Conservation (phyloP, 2,797 vertebrate genomes). For the Phoebastria nigripes region DNA sequence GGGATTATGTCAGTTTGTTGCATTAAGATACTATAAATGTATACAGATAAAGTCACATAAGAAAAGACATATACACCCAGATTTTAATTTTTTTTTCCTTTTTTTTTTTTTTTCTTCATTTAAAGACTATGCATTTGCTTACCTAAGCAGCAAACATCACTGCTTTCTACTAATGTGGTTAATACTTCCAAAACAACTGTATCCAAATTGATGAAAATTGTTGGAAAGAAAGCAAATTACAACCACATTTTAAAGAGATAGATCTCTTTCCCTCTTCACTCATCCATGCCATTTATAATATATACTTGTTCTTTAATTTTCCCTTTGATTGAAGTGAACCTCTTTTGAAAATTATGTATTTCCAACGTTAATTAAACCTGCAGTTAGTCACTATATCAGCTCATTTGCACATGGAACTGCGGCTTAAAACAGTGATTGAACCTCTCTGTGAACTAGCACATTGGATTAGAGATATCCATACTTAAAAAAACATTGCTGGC, state of each 20-base stretch:
- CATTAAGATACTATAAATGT: background rate
- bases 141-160: background rate
- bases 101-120: background rate
- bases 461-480: background rate
- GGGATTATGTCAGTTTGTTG: background rate
- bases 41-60: background rate
- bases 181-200: background rate
- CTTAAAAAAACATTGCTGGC: background rate
- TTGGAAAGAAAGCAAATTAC: background rate
- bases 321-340: background rate
- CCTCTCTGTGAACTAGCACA: background rate
- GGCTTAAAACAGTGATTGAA: background rate
- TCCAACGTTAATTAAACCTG: slow-evolving; percentile 15
- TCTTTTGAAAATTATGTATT: background rate
- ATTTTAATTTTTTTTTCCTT: background rate
- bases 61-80: accelerated
- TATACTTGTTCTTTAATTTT: background rate
- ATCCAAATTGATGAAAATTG: background rate
- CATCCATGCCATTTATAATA: background rate
- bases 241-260: background rate
- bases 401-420: background rate
- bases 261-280: background rate
- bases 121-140: background rate
- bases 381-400: background rate
- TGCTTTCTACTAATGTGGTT: background rate